Evolutionary conservation across 2,797 vertebrate genomes (phyloP).

Genomic region (Coccyzus lansbergi): DNA sequence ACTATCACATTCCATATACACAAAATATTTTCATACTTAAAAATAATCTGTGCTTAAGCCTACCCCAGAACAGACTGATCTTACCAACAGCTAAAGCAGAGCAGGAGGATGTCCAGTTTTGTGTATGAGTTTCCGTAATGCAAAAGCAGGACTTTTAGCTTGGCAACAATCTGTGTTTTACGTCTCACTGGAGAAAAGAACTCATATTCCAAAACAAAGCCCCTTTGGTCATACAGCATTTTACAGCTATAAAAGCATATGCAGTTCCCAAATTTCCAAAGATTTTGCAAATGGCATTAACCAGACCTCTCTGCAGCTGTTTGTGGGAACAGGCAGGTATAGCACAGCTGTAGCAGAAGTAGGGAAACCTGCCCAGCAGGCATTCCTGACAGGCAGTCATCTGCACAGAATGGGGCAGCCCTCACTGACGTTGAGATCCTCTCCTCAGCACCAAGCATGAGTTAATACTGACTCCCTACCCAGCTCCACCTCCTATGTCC

Average conservation of each 20-base stretch:
- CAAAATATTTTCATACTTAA: not conserved
- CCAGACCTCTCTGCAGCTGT: not conserved
- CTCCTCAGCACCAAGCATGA: not conserved
- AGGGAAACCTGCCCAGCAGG: not conserved
- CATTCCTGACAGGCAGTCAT: not conserved
- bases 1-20: not conserved
- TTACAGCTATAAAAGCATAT: not conserved
- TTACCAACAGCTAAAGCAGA: not conserved
- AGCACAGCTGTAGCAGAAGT: accelerated
- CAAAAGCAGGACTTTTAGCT: not conserved
- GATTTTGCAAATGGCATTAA: accelerated
- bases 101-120: not conserved
- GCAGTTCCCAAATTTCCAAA: not conserved
- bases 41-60: not conserved
- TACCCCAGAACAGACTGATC: not conserved
- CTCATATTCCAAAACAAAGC: not conserved
- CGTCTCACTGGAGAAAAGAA: not conserved
- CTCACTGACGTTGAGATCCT: not conserved
- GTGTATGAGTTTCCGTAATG: accelerated
- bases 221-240: not conserved
- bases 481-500: not conserved
- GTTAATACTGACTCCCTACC: no score
- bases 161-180: not conserved
- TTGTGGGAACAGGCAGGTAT: not conserved
- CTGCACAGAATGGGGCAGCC: not conserved